Evolutionary conservation across 2,888 invertebrate genomes (phyloP), one percentile per base, ranked within the genome.

Genomic region (Myathropa florea): DNA sequence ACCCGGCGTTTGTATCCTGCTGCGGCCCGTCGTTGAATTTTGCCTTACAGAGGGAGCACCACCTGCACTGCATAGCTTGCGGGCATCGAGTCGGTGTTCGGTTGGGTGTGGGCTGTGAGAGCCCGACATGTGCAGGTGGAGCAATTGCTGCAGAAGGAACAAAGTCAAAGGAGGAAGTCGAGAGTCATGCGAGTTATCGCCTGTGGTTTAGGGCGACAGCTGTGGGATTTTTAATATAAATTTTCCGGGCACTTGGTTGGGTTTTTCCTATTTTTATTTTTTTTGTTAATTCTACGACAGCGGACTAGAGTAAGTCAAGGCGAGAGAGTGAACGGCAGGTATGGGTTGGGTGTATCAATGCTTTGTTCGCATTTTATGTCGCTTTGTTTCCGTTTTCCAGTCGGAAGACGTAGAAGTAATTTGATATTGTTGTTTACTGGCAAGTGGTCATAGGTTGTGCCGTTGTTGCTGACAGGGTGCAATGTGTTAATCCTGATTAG

Each of bases 141-240:
- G 24, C 60, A 71, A 59, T 23, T 14, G 18, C 12, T n/a, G 14
- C n/a, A 59, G 23, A 18, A 59, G n/a, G 61, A 70, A 24, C 65
- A 60, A 75, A 85, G 72, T 82, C 82, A 73, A 81, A 71, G 61
- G 72, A 85, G 82, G 77, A 81, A 81, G 72, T 81, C 59, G 77
- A 64, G 77, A 85, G 85, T 82, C 85, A 78, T 82, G 83, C 86
- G 75, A 83, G 86, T 83, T 83, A 86, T 86, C 86, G 86, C 86
- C 78, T 83, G 86, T 83, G 86, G 83, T 86, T 86, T 83, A 86
- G 70, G 75, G 86, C 86, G 86, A 86, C 86, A 86, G 83, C 78
- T 86, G 86, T 86, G 86, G 78, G 83, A 86, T 83, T 86, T 86
- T 86, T 86, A 86, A 86, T 86, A 86, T 86, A 86, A 86, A 86